Evolutionary conservation across 2,797 vertebrate species (phyloP), one percentile per base, ranked within the genome.

Genomic region (Apodemus agrarius): DNA sequence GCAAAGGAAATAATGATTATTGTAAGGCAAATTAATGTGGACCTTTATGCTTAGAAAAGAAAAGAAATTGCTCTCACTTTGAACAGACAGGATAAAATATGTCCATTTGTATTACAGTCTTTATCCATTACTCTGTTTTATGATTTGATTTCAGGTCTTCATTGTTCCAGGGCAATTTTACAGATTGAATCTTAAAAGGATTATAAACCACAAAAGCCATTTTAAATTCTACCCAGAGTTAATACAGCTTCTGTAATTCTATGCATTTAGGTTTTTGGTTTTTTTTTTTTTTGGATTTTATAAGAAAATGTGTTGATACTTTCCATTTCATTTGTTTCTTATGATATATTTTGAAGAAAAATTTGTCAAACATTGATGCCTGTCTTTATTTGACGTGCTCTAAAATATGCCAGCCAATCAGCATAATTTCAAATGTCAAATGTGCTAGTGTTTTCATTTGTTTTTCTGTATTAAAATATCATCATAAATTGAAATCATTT

Each of bases 141-240:
- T 97, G 65, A 96, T 97, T 98, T 93, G 31, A 94, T 97, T 98
- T 97, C 49, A 90, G 6, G 90, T 98, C 97, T 98, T 97, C 93
- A 90, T 49, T 97, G 97, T 98, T 98, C 93, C 96, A 89, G 87
- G 96, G 74, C 76, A 97, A 96, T 97, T 98, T 97, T 97, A 57
- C 79, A 61, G 61, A 97, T 95, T 97, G 91, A 97, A 96, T 98
- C 96, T 95, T 97, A 97, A 97, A 97, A 97, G 90, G 84, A 83
- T 96, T 97, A 97, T 80, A 97, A 97, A 97, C 91, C 94, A 95
- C 95, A 97, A 93, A 93, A 98, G 94, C 97, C 96, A 96, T 95
- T 97, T 97, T 87, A 94, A 67, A 94, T 97, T 97, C 97, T 96
- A 65, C 87, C 85, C 12, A 46, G 69, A 89, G 14, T 52, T 93